phyloP scores from a whole-genome alignment of 2,797 vertebrate genomes.

The Sebastes nivosus region DNA sequence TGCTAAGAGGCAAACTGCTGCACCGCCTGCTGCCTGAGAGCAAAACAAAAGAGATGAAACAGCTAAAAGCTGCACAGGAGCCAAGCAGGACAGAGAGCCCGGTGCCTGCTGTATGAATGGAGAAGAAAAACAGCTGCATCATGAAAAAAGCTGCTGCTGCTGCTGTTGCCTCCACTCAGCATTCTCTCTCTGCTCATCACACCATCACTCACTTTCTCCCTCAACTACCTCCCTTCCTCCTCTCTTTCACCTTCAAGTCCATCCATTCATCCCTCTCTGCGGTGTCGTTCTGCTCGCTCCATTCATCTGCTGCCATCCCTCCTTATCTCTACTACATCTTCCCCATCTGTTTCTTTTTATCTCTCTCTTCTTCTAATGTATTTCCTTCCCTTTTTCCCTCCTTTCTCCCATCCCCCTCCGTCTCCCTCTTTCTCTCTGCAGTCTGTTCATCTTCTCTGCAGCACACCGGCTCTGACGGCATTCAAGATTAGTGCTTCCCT shows the following conservation, averaged over 20 bases:
- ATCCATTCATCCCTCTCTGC: constrained; percentile 9
- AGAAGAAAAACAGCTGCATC: constrained; percentile 64
- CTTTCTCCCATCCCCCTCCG: not conserved
- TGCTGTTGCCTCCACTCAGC: constrained; percentile 18
- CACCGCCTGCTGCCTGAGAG: constrained; percentile 4
- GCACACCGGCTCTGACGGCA: not conserved
- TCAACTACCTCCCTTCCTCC: not conserved
- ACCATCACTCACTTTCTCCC: not conserved
- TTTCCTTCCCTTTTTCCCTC: not conserved
- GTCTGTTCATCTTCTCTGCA: constrained; percentile 25
- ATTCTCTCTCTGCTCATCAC: not conserved
- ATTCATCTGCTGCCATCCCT: not conserved
- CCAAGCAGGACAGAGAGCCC: constrained; percentile 12
- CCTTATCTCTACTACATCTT: not conserved
- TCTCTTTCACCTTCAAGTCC: not conserved
- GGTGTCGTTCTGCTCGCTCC: not conserved
- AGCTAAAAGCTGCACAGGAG: constrained; percentile 20
- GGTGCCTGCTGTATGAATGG: constrained; percentile 41
- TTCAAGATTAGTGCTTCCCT: constrained; percentile 51
- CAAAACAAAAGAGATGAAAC: constrained; percentile 49
- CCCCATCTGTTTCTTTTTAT: not conserved
- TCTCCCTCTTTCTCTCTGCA: not conserved
- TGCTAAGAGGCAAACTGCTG: constrained; percentile 6
- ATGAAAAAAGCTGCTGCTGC: constrained; percentile 37
- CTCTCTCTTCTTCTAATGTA: not conserved